Base-by-base conservation (phyloP, 2,888 invertebrate genomes). In the Spilarctia lutea region DNA sequence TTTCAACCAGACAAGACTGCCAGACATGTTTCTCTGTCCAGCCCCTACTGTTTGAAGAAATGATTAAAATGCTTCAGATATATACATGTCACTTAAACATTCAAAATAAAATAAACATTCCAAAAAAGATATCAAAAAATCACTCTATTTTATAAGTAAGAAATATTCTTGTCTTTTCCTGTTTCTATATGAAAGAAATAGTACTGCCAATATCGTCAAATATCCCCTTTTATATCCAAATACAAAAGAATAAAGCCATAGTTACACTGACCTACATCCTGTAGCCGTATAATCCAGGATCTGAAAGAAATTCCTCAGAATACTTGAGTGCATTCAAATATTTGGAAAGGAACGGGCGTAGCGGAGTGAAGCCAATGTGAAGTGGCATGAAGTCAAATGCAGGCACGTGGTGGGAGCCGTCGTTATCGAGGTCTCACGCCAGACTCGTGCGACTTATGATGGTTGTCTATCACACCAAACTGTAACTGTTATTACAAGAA, bases 361-460 rank as follows among this genome's bases (percentile, higher is more conserved):
- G 75, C 69, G 82, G 75, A 79, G 78, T 66, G 80, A 72, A 81
- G 79, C 70, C 74, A 76, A 73, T 74, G 77, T 74, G 79, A 77
- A 83, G 83, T 75, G 75, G 78, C 79, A 75, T 81, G 76, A 77
- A 83, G 81, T 83, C 83, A 83, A 82, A 83, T 81, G 83, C 83
- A 83, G 79, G 78, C 68, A 65, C 78, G 75, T 65, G 78, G 75
- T 76, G 76, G 77, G 79, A 81, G 81, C 75, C 81, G 81, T 83
- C 83, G 83, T 83, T 83, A 83, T 83, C 83, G 82, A 74, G 81
- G 83, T 81, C 75, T 81, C 81, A 71, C 78, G 81, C 75, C 79
- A 82, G 79, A 65, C 67, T 72, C 69, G 67, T 77, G 76, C 63
- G 75, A 82, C 82, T 82, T 83, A 83, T 68, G 27, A 35, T 35